Conservation (phyloP, 2,113 vertebrate species). For the Cyanoramphus novaezelandiae region DNA sequence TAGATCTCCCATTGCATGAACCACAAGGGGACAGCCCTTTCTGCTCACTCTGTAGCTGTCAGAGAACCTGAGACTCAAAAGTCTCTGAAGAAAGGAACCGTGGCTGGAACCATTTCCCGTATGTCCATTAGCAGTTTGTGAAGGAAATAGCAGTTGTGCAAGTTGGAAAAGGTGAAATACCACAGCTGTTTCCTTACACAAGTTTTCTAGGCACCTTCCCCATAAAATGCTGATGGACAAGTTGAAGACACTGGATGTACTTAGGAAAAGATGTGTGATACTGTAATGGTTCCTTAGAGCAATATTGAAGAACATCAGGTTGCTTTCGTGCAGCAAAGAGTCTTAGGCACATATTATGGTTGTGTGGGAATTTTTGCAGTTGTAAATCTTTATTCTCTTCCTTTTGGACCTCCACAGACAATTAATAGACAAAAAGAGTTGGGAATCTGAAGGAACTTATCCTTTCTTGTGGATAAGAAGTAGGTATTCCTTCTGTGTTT, state of each 20-base stretch:
- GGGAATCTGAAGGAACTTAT: background rate
- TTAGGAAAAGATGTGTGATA: rapidly evolving
- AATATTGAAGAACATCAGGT: background rate
- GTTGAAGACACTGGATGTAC: background rate
- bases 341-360: rapidly evolving
- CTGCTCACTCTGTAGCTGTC: background rate
- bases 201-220: background rate
- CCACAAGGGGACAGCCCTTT: background rate
- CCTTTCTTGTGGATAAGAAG: background rate
- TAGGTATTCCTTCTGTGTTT: background rate
- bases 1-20: background rate
- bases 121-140: background rate
- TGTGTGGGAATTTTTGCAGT: background rate
- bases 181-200: background rate
- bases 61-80: background rate
- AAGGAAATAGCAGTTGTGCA: background rate
- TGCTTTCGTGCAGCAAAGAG: background rate
- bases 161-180: background rate
- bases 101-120: rapidly evolving
- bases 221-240: background rate
- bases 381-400: background rate
- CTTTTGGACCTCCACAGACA: background rate
- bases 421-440: background rate
- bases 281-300: background rate
- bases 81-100: background rate